Evolutionary conservation across 2,797 vertebrate genomes (phyloP).

Genomic region (Neosilurus mollespiculum): DNA sequence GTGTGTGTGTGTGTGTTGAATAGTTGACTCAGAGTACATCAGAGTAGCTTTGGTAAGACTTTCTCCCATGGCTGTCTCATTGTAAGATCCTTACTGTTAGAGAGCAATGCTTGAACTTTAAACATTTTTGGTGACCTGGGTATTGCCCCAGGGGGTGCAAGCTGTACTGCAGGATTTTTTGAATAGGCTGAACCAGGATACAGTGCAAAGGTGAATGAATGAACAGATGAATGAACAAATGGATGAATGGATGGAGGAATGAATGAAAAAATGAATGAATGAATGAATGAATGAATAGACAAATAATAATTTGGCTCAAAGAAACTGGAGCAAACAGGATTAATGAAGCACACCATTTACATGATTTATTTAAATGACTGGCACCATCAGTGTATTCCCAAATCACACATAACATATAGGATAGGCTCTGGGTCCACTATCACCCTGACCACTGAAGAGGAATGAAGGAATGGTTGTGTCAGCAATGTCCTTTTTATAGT

Average conservation of each 20-base stretch:
- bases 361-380: neutral
- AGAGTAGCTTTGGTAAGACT: neutral
- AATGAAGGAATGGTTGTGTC: slow-evolving; percentile 3
- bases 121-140: slow-evolving; percentile 3
- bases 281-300: neutral
- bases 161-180: neutral
- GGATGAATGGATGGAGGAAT: neutral
- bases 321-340: neutral
- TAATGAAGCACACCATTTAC: slow-evolving; percentile 14
- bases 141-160: neutral
- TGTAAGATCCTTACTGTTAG: neutral
- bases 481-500: slow-evolving; percentile 20
- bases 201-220: neutral
- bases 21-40: neutral
- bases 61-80: slow-evolving; percentile 8
- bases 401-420: neutral
- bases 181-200: neutral
- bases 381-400: neutral
- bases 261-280: neutral
- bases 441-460: slow-evolving; percentile 2
- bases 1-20: slow-evolving; percentile 10
- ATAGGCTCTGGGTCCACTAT: neutral
- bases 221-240: too few relatives aligned
- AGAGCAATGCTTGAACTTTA: slow-evolving; percentile 9
- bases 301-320: neutral